These are phyloP conservation scores for Hyla sarda DNA, from an alignment of 2,113 vertebrate species.

Conservation along the genomic window DNA sequence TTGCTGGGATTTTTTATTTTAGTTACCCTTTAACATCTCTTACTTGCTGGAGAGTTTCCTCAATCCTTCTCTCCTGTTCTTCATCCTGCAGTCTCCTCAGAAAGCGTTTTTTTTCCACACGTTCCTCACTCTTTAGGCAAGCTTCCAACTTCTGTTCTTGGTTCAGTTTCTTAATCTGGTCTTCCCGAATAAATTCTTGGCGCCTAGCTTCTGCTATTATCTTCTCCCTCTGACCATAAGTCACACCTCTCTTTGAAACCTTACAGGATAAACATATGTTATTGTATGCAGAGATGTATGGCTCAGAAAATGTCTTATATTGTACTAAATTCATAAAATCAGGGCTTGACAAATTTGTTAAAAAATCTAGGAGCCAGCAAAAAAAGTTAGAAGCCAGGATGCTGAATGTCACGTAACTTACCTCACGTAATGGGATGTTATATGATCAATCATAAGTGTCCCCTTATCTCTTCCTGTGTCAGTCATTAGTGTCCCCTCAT, in stretches of 20 bases:
- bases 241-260: slow-evolving; percentile 34
- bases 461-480: too few species aligned
- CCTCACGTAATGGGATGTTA: too few species aligned
- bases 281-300: background rate
- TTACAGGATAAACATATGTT: background rate
- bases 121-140: slow-evolving; percentile 71
- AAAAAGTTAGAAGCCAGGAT: too few species aligned
- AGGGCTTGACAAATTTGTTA: too few species aligned
- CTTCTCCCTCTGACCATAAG: slow-evolving; percentile 49
- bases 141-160: slow-evolving; percentile 65
- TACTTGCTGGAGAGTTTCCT: slow-evolving; percentile 77
- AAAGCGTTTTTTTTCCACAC: slow-evolving; percentile 68
- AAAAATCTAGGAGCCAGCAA: too few species aligned
- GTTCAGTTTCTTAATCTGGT: slow-evolving; percentile 63
- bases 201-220: slow-evolving; percentile 38
- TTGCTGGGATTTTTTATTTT: too few species aligned
- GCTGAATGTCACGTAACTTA: too few species aligned
- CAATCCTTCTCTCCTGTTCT: slow-evolving; percentile 73
- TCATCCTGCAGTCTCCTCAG: slow-evolving; percentile 73
- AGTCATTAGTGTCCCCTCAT: too few species aligned
- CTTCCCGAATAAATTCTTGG: slow-evolving; percentile 52
- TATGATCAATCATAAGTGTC: too few species aligned
- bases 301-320: too few species aligned
- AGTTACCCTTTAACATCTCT: background rate
- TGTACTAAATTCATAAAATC: too few species aligned